phyloP scores from a whole-genome alignment of 2,888 invertebrate genomes.

The Dyspetes luteomarginatus region DNA sequence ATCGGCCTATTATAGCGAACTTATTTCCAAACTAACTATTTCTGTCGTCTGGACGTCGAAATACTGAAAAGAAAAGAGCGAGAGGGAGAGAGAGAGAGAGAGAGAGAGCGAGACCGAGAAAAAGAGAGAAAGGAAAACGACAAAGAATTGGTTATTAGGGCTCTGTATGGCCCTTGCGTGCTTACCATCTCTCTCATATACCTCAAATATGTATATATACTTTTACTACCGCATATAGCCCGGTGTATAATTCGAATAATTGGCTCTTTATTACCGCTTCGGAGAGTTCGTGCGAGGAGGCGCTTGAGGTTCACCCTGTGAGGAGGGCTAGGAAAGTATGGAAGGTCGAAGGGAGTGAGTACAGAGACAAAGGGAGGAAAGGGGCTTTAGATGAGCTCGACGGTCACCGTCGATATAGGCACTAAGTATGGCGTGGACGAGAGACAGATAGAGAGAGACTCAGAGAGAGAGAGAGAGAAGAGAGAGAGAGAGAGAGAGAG shows the following conservation, averaged over 20 bases:
- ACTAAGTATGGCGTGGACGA: not conserved
- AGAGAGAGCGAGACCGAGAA: slow-evolving; percentile 1
- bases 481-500: slow-evolving; percentile 17
- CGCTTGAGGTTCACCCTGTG: slow-evolving; percentile 9
- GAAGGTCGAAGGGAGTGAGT: not conserved
- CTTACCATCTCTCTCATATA: slow-evolving; percentile 27
- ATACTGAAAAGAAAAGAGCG: too few relatives aligned
- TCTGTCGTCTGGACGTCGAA: slow-evolving; percentile 25
- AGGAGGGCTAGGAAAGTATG: not conserved
- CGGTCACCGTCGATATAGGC: slow-evolving; percentile 39
- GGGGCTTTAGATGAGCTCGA: slow-evolving; percentile 21
- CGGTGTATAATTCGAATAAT: slow-evolving; percentile 60
- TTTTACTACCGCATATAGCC: not conserved
- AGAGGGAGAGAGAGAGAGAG: slow-evolving; percentile 4
- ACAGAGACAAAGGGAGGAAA: not conserved
- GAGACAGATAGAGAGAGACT: not conserved
- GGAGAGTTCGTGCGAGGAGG: slow-evolving; percentile 50
- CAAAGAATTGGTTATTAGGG: slow-evolving; percentile 11
- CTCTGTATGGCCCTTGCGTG: slow-evolving; percentile 31
- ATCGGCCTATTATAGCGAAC: slow-evolving; percentile 29
- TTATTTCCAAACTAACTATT: slow-evolving; percentile 39
- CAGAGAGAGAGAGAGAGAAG: slow-evolving; percentile 20
- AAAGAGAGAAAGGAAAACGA: slow-evolving; percentile 3
- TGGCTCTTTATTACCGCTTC: slow-evolving; percentile 62
- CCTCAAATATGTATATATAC: not conserved